Base-by-base conservation (phyloP, 2,888 invertebrate species). In the Ophion slaviceki region DNA sequence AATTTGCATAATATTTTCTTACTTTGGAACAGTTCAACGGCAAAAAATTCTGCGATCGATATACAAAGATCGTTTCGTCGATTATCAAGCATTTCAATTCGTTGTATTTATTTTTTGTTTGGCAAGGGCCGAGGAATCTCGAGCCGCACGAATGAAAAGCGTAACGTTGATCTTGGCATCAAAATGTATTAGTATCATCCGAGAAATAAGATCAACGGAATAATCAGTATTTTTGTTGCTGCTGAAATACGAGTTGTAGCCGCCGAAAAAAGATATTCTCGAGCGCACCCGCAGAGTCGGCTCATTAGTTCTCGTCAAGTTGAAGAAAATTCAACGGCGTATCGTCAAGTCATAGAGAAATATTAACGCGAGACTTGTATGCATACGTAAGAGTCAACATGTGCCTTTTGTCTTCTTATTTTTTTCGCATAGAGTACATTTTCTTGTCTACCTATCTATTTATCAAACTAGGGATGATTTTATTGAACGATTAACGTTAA, bases 401-500 rank as follows among this genome's bases (percentile, higher is more conserved):
- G 67, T 28, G 61, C 57, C 62, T 20, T 81, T 81, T 62, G 24
- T 40, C 57, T 53, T n/a, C 40, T 80, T 61, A 14, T 17, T 70
- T 61, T 59, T 24, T 57, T 57, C 24, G 72, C 40, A 66, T 6
- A 61, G 32, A 47, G 40, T 53, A 45, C 62, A 74, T 61, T 74
- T 53, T 20, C 64, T 17, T 53, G 14, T 78, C 24, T 28, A 68
- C 24, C 77, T 78, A 78, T 45, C 57, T 78, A 78, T 78, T 24
- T 36, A 75, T 64, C 7, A 28, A 76, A 17, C 24, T 75, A 72
- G 7, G 47, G 3, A 79, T 47, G 32, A 80, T 74, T 28, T 72
- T 36, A 36, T 59, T 72, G 20, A 80, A 80, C 71, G 59, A 80
- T 72, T 72, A 74, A 72, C 53, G 76, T 59, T 64, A 77, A 77